Evolutionary conservation across 1,140 invertebrate species (phyloP).

Genomic region (Batillaria attramentaria): DNA sequence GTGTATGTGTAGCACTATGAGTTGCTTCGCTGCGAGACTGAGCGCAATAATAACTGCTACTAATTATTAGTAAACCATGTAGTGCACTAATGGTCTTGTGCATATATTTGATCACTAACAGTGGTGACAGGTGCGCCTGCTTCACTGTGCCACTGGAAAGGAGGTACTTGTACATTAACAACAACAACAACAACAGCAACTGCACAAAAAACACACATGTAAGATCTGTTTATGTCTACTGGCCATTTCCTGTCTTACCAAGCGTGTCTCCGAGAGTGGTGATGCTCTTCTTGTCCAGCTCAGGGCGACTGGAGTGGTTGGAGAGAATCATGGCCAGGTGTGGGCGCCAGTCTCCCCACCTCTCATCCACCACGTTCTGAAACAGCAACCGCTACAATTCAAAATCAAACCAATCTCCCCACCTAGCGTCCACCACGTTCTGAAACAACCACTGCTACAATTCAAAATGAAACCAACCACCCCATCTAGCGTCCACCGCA

Average conservation of each 20-base stretch:
- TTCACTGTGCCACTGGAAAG: neutral
- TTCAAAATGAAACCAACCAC: too few species aligned
- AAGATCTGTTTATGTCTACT: too few species aligned
- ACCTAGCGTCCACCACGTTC: slow-evolving; percentile 86
- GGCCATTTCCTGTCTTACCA: slow-evolving; percentile 71
- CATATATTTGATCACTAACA: neutral
- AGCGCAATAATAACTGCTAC: too few species aligned
- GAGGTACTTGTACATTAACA: neutral
- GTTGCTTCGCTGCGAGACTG: too few species aligned
- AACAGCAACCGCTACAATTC: too few species aligned
- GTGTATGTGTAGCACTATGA: too few species aligned
- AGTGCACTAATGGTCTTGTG: too few species aligned
- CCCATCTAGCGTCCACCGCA: too few species aligned
- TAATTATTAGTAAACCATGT: too few species aligned
- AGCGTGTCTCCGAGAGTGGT: slow-evolving; percentile 81
- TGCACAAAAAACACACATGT: too few species aligned
- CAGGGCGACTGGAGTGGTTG: slow-evolving; percentile 82
- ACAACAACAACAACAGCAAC: neutral
- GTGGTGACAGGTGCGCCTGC: neutral
- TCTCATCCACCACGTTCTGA: slow-evolving; percentile 83
- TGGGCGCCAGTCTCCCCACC: slow-evolving; percentile 96
- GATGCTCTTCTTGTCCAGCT: slow-evolving; percentile 88
- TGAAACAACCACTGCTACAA: too few species aligned
- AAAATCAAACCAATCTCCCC: slow-evolving; percentile 99
- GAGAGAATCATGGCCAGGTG: slow-evolving; percentile 95